These are phyloP conservation scores for Gracilinanus agilis DNA, from an alignment of 2,113 vertebrate species.

Conservation along the genomic window DNA sequence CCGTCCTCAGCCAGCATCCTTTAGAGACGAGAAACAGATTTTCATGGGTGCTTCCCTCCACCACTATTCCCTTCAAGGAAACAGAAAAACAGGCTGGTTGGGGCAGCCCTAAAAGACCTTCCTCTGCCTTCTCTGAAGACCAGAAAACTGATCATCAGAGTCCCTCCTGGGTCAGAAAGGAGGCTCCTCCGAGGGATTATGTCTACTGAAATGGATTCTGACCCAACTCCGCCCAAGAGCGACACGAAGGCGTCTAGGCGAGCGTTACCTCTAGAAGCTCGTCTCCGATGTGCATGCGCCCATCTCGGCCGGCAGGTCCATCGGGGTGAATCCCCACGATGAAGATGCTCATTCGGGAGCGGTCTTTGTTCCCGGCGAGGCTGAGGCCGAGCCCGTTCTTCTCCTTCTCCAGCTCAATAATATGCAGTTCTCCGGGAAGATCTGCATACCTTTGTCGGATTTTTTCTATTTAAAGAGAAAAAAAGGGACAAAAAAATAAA, in stretches of 20 bases:
- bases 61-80: neutral
- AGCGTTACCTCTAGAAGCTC: conserved; percentile 94
- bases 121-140: neutral
- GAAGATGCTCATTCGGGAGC: conserved; percentile 95
- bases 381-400: conserved; percentile 96
- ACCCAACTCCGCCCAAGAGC: accelerated
- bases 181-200: neutral
- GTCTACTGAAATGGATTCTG: neutral
- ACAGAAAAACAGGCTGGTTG: neutral
- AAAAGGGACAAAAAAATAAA: neutral
- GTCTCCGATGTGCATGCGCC: conserved; percentile 91
- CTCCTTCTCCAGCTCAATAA: conserved; percentile 97
- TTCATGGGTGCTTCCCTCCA: neutral
- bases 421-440: conserved; percentile 91
- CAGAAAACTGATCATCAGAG: neutral
- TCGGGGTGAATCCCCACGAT: conserved; percentile 94
- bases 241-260: neutral
- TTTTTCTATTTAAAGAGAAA: conserved; percentile 87
- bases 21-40: neutral
- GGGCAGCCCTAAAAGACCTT: neutral
- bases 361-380: conserved; percentile 96
- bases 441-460: conserved; percentile 96
- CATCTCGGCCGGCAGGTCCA: conserved; percentile 90
- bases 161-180: neutral
- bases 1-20: neutral